These are phyloP conservation scores for Cristatella mucedo DNA, from an alignment of 2,888 invertebrate genomes.

Conservation along the genomic window DNA sequence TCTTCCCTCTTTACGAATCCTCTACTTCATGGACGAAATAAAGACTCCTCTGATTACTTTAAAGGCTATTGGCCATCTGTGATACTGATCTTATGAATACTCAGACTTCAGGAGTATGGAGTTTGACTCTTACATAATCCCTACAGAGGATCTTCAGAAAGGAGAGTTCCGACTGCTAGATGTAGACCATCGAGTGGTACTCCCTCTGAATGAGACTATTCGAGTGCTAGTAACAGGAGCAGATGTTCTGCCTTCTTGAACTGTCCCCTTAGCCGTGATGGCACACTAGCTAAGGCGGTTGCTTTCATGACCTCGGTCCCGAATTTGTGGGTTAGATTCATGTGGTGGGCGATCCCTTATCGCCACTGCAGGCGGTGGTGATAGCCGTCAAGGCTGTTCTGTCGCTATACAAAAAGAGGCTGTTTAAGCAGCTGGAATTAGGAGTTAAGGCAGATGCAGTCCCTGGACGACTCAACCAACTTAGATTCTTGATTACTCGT, in stretches of 20 bases:
- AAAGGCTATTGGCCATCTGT: constrained; percentile 33
- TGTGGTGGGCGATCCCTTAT: too few relatives aligned
- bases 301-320: too few relatives aligned
- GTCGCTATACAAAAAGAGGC: too few relatives aligned
- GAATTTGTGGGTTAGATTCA: too few relatives aligned
- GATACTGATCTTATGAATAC: constrained; percentile 36
- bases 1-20: constrained; percentile 16
- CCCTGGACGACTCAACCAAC: constrained; percentile 40
- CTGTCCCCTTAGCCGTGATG: too few relatives aligned
- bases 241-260: constrained; percentile 40
- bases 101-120: constrained; percentile 27
- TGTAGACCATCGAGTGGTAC: constrained; percentile 29
- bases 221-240: constrained; percentile 29
- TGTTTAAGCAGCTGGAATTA: too few relatives aligned
- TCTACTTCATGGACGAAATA: constrained; percentile 24
- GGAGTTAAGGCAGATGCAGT: too few relatives aligned
- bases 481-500: constrained; percentile 46
- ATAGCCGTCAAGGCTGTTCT: too few relatives aligned
- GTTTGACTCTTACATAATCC: constrained; percentile 33
- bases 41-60: constrained; percentile 20
- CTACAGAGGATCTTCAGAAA: constrained; percentile 17
- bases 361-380: too few relatives aligned
- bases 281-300: too few relatives aligned
- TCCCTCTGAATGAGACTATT: constrained; percentile 23
- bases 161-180: constrained; percentile 29